Conservation (phyloP, 2,113 vertebrate genomes). For the Hemicordylus capensis region DNA sequence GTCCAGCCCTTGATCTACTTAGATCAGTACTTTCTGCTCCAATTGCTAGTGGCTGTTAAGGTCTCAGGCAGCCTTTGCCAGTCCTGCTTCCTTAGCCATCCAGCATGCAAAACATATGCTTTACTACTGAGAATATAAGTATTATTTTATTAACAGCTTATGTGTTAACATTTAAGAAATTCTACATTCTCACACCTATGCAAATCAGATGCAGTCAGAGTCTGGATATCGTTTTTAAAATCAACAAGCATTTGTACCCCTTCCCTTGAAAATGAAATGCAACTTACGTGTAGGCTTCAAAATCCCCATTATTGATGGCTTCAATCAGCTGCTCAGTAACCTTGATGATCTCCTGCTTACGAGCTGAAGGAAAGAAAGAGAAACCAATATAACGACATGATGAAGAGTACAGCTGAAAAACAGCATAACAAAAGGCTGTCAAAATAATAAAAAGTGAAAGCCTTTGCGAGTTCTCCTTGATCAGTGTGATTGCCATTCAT, state of each 20-base stretch:
- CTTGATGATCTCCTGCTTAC: constrained; percentile 99
- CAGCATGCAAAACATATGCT: no score
- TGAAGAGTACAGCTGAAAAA: constrained; percentile 6
- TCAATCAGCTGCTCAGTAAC: constrained; percentile 97
- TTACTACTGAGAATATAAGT: not conserved
- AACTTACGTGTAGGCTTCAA: constrained; percentile 98
- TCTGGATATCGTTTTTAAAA: not conserved
- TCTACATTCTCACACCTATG: not conserved
- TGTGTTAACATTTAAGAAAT: not conserved
- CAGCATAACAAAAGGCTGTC: constrained; percentile 29
- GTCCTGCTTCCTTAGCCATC: not conserved
- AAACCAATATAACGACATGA: constrained; percentile 19
- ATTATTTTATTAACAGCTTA: not conserved
- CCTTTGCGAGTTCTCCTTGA: constrained; percentile 4
- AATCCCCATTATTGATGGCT: constrained; percentile 98
- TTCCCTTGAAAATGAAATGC: not conserved
- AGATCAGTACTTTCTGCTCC: no score
- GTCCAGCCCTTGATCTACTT: no score
- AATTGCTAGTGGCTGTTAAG: not conserved
- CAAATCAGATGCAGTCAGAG: not conserved
- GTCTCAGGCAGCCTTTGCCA: not conserved
- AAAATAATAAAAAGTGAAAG: constrained; percentile 11
- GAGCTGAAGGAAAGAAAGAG: constrained; percentile 75
- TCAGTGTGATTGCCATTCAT: not conserved
- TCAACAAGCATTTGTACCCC: not conserved